These are phyloP conservation scores for Gambusia yucatana DNA, from an alignment of 2,797 vertebrate genomes.

Conservation along the genomic window DNA sequence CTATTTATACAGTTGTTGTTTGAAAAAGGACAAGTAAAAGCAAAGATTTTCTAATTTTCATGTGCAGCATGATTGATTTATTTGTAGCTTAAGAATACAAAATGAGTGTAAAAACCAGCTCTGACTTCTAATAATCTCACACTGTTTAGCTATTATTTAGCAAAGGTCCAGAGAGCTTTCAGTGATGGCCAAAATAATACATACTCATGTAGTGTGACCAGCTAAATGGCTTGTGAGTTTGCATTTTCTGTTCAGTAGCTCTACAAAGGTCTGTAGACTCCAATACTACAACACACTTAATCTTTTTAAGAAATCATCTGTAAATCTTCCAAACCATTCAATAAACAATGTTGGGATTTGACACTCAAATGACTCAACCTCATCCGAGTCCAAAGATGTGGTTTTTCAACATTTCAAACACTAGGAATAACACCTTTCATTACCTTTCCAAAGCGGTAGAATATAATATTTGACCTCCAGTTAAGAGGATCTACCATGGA, in stretches of 20 bases:
- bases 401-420: conserved; percentile 5
- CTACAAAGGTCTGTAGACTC: conserved; percentile 14
- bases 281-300: not conserved
- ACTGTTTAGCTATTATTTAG: conserved; percentile 27
- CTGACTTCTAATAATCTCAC: conserved; percentile 17
- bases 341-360: not conserved
- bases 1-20: not conserved
- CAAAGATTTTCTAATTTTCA: conserved; percentile 2
- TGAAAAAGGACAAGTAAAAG: conserved; percentile 8
- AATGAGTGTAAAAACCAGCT: conserved; percentile 21
- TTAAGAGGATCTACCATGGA: not conserved
- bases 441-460: not conserved
- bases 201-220: conserved; percentile 17
- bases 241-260: conserved; percentile 33
- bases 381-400: not conserved
- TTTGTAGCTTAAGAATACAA: not conserved
- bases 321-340: not conserved
- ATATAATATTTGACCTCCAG: not conserved
- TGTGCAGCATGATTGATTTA: conserved; percentile 15
- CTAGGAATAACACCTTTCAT: not conserved
- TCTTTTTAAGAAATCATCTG: not conserved
- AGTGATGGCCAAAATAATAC: conserved; percentile 22
- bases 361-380: not conserved
- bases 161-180: conserved; percentile 14
- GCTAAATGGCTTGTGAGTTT: conserved; percentile 39